Conservation (phyloP, 2,888 invertebrate genomes). For the Eledone cirrhosa region DNA sequence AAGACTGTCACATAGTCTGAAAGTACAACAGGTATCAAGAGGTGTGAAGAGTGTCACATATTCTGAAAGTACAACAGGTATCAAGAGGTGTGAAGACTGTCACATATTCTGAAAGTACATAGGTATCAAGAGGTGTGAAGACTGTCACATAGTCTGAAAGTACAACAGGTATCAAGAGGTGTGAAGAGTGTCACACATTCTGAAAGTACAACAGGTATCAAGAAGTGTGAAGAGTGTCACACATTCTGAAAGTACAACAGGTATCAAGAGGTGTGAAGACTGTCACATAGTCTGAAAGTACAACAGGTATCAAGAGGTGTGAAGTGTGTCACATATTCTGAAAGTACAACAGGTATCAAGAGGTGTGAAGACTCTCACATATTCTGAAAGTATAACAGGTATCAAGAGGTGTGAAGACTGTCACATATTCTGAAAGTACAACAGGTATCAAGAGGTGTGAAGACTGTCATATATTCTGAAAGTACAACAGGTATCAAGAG, state of each 20-base stretch:
- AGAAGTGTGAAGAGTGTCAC: constrained; percentile 81
- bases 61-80: constrained; percentile 45
- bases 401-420: constrained; percentile 76
- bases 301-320: constrained; percentile 69
- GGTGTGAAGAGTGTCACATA: constrained; percentile 86
- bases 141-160: constrained; percentile 78
- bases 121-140: constrained; percentile 73
- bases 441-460: constrained; percentile 70
- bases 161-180: constrained; percentile 67
- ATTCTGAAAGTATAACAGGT: constrained; percentile 66
- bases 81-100: constrained; percentile 78
- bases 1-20: constrained; percentile 81
- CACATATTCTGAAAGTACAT: constrained; percentile 72
- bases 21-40: constrained; percentile 47
- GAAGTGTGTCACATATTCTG: constrained; percentile 82
- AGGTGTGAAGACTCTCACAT: constrained; percentile 84
- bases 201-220: constrained; percentile 29
- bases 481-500: constrained; percentile 50
- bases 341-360: not conserved
- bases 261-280: constrained; percentile 74
- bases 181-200: constrained; percentile 83
- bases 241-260: constrained; percentile 67
- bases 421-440: constrained; percentile 75
- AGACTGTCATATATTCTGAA: constrained; percentile 81
- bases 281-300: constrained; percentile 77